phyloP scores from a whole-genome alignment of 2,113 vertebrate species.

The Datnioides undecimradiatus region DNA sequence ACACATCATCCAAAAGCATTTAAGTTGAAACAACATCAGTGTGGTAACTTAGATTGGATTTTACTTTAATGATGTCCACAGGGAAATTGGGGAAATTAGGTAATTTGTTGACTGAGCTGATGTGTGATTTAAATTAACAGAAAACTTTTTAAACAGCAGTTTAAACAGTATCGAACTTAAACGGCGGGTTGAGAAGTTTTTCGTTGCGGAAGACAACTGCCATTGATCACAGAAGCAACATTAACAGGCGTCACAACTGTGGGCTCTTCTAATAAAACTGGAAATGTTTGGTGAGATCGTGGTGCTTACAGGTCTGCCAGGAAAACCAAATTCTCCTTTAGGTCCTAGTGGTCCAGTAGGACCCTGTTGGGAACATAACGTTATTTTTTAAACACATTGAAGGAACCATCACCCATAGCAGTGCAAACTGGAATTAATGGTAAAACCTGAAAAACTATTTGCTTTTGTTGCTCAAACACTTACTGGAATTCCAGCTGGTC shows the following conservation, averaged over 20 bases:
- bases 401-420: neutral
- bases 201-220: neutral
- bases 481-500: slow-evolving; percentile 87
- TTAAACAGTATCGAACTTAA: neutral
- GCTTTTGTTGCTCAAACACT: slow-evolving; percentile 49
- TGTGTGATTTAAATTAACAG: neutral
- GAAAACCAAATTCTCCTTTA: slow-evolving; percentile 94
- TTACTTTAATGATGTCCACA: neutral
- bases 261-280: neutral
- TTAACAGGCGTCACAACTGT: neutral
- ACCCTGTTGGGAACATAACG: slow-evolving; percentile 83
- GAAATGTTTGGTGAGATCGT: neutral
- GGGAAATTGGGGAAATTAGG: neutral
- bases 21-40: neutral
- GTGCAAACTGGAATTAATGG: neutral
- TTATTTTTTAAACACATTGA: neutral
- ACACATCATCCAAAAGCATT: slow-evolving; percentile 9
- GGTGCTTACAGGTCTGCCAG: slow-evolving; percentile 91
- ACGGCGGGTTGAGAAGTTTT: neutral
- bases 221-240: neutral
- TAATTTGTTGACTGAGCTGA: neutral
- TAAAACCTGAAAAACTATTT: neutral
- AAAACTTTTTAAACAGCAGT: neutral
- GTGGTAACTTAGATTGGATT: neutral
- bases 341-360: slow-evolving; percentile 90